Evolutionary conservation across 1,140 invertebrate genomes (phyloP).

Genomic region (Orius laevigatus): DNA sequence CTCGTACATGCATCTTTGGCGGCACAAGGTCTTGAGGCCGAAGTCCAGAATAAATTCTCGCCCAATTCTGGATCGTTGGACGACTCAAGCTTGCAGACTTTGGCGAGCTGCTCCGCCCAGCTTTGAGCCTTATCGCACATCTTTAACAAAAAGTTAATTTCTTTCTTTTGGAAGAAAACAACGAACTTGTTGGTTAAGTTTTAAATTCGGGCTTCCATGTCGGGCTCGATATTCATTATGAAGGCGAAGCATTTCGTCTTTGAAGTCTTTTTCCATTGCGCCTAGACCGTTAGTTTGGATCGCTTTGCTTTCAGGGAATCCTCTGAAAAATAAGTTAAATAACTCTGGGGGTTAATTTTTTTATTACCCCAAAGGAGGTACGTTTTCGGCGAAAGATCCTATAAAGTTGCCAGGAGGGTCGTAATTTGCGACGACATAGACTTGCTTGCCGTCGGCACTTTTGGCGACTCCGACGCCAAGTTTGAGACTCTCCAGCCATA

Average conservation of each 20-base stretch:
- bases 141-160: constrained; percentile 23
- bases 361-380: constrained; percentile 33
- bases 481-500: constrained; percentile 51
- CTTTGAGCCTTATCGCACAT: constrained; percentile 35
- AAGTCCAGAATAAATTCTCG: constrained; percentile 41
- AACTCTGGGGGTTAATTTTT: not conserved
- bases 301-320: constrained; percentile 1
- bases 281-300: not conserved
- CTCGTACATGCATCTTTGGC: constrained; percentile 45
- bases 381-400: constrained; percentile 34
- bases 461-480: constrained; percentile 60
- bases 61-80: constrained; percentile 38
- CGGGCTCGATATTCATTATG: constrained; percentile 59
- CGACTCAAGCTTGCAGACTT: constrained; percentile 46
- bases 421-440: constrained; percentile 73
- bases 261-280: constrained; percentile 28
- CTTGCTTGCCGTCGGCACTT: constrained; percentile 42
- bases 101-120: constrained; percentile 61
- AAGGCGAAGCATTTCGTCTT: constrained; percentile 44
- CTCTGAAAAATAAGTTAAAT: not conserved
- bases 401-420: constrained; percentile 70
- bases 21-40: constrained; percentile 43
- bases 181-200: constrained; percentile 49
- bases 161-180: not conserved
- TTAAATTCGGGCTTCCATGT: constrained; percentile 49